A percentile compares a stretch with the other conserved stretches of the same genome.
Conservation (phyloP, 2,888 invertebrate genomes). For the Hyles lineata region DNA sequence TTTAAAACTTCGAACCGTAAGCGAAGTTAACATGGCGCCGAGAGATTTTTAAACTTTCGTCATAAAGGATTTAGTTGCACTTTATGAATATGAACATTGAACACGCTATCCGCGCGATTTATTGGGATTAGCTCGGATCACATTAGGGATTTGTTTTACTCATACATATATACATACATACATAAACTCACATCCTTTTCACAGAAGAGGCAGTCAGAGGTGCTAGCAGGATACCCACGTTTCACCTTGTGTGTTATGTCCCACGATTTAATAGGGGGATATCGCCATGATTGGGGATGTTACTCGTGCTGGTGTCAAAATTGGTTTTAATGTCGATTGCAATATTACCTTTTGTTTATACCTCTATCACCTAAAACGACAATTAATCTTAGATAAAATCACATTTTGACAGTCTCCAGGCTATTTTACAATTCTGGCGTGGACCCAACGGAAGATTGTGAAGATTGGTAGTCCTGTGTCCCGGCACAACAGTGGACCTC, state of each 20-base stretch:
- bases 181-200: no score
- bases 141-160: background rate
- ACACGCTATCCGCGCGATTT: constrained; percentile 59
- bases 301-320: background rate
- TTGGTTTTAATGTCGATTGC: no score
- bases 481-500: constrained; percentile 37
- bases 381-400: background rate
- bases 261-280: background rate
- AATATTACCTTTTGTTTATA: no score
- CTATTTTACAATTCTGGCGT: constrained; percentile 19
- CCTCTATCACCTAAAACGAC: no score
- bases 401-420: background rate
- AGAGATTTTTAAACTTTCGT: constrained; percentile 76
- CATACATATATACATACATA: no score
- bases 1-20: constrained; percentile 39
- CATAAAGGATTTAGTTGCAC: constrained; percentile 73
- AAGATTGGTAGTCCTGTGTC: constrained; percentile 1
- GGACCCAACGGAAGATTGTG: constrained; percentile 15
- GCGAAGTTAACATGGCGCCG: constrained; percentile 33
- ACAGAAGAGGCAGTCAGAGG: no score
- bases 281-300: background rate
- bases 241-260: background rate
- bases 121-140: constrained; percentile 44
- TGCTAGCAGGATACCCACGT: no score
- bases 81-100: constrained; percentile 74